Percentiles rank a stretch among this genome's conserved stretches.
These are phyloP conservation scores for Herpetotheres cachinnans DNA, from an alignment of 2,113 vertebrate species.

Conservation along the genomic window DNA sequence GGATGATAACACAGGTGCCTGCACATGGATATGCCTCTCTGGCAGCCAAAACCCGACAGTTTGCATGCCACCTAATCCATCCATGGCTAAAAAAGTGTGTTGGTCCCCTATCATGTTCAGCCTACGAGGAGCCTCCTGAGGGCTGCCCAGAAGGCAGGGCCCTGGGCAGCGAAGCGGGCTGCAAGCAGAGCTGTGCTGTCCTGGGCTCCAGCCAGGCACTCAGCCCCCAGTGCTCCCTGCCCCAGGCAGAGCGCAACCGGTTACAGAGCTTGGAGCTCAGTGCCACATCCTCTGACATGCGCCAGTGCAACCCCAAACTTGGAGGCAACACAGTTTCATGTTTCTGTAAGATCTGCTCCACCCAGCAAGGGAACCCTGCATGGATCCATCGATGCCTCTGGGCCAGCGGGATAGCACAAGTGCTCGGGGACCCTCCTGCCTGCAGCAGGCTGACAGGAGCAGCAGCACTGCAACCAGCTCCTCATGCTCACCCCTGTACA, in stretches of 20 bases:
- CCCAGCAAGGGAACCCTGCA: background rate
- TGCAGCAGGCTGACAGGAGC: background rate
- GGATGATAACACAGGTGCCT: background rate
- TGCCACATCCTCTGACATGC: background rate
- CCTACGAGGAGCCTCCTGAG: background rate
- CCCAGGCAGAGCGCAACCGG: rapidly evolving
- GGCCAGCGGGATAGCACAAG: rapidly evolving
- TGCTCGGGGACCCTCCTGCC: background rate
- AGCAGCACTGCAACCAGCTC: background rate
- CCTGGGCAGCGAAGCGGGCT: rapidly evolving
- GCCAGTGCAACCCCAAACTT: background rate
- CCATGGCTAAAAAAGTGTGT: background rate
- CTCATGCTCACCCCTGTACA: background rate
- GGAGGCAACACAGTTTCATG: background rate
- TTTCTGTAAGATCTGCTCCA: background rate
- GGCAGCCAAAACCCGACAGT: background rate
- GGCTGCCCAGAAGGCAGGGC: background rate
- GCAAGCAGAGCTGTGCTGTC: background rate
- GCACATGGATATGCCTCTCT: background rate
- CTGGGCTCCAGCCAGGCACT: background rate
- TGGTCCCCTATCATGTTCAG: background rate
- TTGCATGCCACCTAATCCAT: background rate
- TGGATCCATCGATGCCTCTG: background rate
- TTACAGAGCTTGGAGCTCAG: background rate
- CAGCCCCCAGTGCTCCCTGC: background rate